Conservation (phyloP, 2,113 vertebrate species). For the Myrmecophaga tridactyla region DNA sequence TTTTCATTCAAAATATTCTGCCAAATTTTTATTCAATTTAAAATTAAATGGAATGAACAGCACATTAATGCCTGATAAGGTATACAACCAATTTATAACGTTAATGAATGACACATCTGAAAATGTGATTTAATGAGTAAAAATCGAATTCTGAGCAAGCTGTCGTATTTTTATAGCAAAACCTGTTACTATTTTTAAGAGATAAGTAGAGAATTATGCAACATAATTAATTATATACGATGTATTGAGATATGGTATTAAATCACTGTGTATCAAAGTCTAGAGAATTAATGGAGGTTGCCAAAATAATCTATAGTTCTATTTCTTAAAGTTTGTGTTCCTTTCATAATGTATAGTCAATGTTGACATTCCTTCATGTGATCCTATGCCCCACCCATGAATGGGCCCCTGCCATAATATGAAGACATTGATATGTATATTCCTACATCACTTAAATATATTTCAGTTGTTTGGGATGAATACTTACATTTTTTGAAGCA, state of each 20-base stretch:
- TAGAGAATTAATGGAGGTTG: background rate
- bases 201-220: background rate
- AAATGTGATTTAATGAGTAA: background rate
- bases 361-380: background rate
- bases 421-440: background rate
- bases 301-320: background rate
- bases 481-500: background rate
- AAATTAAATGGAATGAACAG: background rate
- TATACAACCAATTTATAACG: background rate
- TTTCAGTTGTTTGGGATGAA: background rate
- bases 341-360: background rate
- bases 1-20: background rate
- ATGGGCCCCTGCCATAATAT: background rate
- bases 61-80: background rate
- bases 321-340: background rate
- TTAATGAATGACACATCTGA: background rate
- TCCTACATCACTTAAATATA: background rate
- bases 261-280: background rate
- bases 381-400: background rate
- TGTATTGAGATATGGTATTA: background rate
- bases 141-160: constrained; percentile 22
- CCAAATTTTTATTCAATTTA: background rate
- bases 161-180: background rate
- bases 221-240: background rate
- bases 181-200: background rate